Base-by-base conservation (phyloP, 2,797 vertebrate genomes). In the Ataeniobius toweri region DNA sequence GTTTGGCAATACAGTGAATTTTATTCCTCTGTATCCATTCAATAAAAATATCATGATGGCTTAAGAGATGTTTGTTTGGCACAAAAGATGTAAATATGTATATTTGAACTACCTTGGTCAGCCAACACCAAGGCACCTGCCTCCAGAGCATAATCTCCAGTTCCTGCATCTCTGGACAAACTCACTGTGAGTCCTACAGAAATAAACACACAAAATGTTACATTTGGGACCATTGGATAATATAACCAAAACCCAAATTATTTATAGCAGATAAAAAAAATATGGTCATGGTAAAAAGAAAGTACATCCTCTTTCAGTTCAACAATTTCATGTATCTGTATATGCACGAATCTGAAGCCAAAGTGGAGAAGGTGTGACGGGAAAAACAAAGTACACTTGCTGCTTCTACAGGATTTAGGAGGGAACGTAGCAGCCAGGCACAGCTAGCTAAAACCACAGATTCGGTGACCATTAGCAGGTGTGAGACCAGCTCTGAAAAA, bases 51-150 rank as follows among this genome's bases (percentile, higher is more conserved):
- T 48, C 48, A 53, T 20, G 51, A 53, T 53, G 18, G 16, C 18
- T 53, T 6, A 20, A 53, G 18, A 53, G 10, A 50, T 12, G 14
- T 50, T 50, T 50, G 48, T 50, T 50, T 50, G 18, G 18, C 51
- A 50, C 7, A 5, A 56, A 18, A 22, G 24, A 20, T n/a, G n/a
- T 26, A 24, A 6, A 8, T 75, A 58, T 6, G 14, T n/a, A 14
- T 46, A 8, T 53, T 14, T 39, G 77, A 69, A 73, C 18, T 76
- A 94, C 93, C 92, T 89, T 94, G 93, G 69, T 94, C 93, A 83
- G 97, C 97, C 88, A 99, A 94, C 73, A 99, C 97, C 75, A 99
- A 94, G 31, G 98, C 98, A 79, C 98, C 98, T 9, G 98, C 98
- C 94, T 99, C 98, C 83, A 99, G 93, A 75, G 97, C 96, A 87